Evolutionary conservation across 2,113 vertebrate genomes (phyloP).

Genomic region (Narcine bancroftii): DNA sequence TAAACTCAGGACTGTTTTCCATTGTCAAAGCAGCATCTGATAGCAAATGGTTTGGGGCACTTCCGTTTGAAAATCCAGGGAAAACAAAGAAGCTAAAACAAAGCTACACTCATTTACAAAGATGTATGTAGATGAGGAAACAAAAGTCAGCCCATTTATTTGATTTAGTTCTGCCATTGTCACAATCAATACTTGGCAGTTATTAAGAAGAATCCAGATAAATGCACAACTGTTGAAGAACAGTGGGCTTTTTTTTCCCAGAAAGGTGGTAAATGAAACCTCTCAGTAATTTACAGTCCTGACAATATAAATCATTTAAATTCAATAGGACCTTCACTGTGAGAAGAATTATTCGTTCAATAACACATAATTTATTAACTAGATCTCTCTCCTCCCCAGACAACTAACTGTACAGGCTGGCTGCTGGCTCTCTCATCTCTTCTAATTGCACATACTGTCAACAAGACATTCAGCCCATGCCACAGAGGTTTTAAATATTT

Average conservation of each 20-base stretch:
- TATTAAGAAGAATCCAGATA: background rate
- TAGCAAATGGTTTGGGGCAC: background rate
- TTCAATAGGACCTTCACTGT: background rate
- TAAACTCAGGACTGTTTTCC: background rate
- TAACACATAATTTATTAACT: background rate
- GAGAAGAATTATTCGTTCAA: background rate
- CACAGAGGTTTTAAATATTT: background rate
- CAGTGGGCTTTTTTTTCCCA: background rate
- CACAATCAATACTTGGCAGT: background rate
- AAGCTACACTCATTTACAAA: background rate
- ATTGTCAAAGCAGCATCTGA: background rate
- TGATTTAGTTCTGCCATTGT: background rate
- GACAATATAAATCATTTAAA: constrained; percentile 15
- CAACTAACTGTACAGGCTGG: background rate
- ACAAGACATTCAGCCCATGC: background rate
- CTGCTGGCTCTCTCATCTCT: background rate
- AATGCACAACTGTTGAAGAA: background rate
- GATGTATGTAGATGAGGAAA: background rate
- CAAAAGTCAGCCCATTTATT: background rate
- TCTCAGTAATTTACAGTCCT: background rate
- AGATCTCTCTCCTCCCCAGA: background rate
- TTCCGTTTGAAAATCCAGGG: background rate
- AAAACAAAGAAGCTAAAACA: background rate
- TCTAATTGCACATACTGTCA: background rate
- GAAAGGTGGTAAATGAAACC: background rate